Evolutionary conservation across 2,888 invertebrate genomes (phyloP).

Genomic region (Drosophila nigritarsus): DNA sequence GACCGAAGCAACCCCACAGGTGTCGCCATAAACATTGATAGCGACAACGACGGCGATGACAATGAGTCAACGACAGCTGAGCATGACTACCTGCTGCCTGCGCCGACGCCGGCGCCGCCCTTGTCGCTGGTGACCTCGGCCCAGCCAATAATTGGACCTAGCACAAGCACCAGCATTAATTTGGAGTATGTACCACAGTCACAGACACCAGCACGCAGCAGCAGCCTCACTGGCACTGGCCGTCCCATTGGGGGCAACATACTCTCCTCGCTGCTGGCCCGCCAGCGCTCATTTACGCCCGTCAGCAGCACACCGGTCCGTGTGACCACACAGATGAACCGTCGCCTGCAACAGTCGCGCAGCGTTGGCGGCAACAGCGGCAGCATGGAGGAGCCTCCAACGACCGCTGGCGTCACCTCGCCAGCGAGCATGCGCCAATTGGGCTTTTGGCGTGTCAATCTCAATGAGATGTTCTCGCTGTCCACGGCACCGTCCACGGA

Average conservation of each 20-base stretch:
- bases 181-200: slow-evolving; percentile 50
- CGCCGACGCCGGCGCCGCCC: slow-evolving; percentile 39
- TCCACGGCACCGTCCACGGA: slow-evolving; percentile 80
- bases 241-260: slow-evolving; percentile 58
- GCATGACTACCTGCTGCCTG: slow-evolving; percentile 65
- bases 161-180: slow-evolving; percentile 60
- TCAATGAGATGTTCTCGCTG: slow-evolving; percentile 80
- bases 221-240: slow-evolving; percentile 32
- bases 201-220: slow-evolving; percentile 21
- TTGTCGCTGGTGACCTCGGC: slow-evolving; percentile 46
- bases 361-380: slow-evolving; percentile 42
- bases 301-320: slow-evolving; percentile 50
- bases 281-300: slow-evolving; percentile 67
- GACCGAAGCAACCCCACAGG: slow-evolving; percentile 8
- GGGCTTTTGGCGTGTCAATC: slow-evolving; percentile 81
- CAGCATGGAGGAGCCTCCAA: slow-evolving; percentile 49
- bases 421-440: slow-evolving; percentile 43
- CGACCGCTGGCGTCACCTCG: slow-evolving; percentile 13
- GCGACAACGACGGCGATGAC: slow-evolving; percentile 62
- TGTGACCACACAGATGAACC: slow-evolving; percentile 57
- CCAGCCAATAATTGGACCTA: slow-evolving; percentile 18
- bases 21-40: slow-evolving; percentile 48
- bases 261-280: slow-evolving; percentile 57
- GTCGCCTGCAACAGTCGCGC: slow-evolving; percentile 58
- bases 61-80: slow-evolving; percentile 77